Evolutionary conservation across 2,113 vertebrate species (phyloP), one percentile per base, ranked within the genome.

Genomic region (Sciurus niger): DNA sequence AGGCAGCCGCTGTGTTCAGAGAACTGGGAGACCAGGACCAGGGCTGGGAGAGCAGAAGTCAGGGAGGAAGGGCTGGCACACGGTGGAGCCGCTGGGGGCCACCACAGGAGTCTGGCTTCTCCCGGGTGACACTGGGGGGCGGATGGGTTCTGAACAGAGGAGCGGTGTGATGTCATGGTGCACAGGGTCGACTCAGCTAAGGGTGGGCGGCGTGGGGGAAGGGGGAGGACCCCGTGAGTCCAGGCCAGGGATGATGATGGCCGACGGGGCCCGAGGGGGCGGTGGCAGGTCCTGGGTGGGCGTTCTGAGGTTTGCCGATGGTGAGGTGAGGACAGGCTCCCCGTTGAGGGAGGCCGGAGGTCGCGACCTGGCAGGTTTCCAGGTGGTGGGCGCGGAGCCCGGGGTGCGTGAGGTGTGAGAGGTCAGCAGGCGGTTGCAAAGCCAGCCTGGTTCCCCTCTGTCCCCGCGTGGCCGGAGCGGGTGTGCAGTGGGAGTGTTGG

Each of bases 191-290:
- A 11, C 9, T 6, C 1, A 32, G 40, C 24, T 58, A 18, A 51
- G 37, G 11, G 0, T 8, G 43, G 51, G 24, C 24, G 2, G 8
- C 0, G 0, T 8, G 34, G 58, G 43, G 43, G 37, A 3, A 46
- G 43, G 18, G 30, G 20, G 17, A 28, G 18, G 34, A 4, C n/a
- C 4, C 5, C 6, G 55, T 17, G 4, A 40, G 4, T 12, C 20
- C 10, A 20, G 51, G 18, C 70, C 32, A 1, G 12, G 12, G n/a
- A 20, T 6, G 34, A 1, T 8, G 20, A 48, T 43, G 74, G 40
- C 58, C 53, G 43, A 18, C 30, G 13, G 82, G 9, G 17, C 2
- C 34, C 46, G 4, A 37, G 3, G 30, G 37, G 34, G 24, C 6
- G 28, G 14, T 30, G 76, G 58, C 1, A 3, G 86, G 53, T 8